Evolutionary conservation across 2,113 vertebrate species (phyloP).

Genomic region (Ovibos moschatus): DNA sequence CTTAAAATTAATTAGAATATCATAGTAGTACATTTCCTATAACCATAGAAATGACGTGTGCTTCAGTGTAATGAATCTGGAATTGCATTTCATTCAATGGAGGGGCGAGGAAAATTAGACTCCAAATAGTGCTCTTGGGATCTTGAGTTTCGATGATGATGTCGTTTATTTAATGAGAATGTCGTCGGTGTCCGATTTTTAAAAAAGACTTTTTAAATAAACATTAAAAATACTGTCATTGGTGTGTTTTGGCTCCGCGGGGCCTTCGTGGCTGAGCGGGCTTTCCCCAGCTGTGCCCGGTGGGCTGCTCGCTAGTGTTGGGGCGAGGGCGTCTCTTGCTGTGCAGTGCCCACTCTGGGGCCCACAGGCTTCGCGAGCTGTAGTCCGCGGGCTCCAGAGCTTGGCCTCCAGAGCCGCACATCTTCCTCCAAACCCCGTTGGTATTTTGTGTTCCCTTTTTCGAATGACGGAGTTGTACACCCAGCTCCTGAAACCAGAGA

Average conservation of each 20-base stretch:
- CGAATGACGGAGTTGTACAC: background rate
- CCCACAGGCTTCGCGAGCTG: background rate
- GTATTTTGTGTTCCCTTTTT: background rate
- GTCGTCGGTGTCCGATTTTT: background rate
- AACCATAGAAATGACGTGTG: background rate
- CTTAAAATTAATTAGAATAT: background rate
- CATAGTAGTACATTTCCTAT: background rate
- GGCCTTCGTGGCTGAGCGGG: background rate
- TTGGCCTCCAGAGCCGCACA: background rate
- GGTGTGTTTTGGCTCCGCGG: background rate
- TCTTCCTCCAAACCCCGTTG: background rate
- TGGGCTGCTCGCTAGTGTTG: background rate
- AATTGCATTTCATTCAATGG: background rate
- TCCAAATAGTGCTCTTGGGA: background rate
- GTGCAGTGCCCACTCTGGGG: fast-evolving
- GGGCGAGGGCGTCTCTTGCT: background rate
- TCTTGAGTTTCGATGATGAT: background rate
- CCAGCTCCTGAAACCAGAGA: background rate
- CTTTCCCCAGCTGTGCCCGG: background rate
- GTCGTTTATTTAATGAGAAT: background rate
- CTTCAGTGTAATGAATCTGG: background rate
- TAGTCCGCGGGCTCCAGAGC: fast-evolving
- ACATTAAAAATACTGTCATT: background rate
- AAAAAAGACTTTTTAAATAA: background rate
- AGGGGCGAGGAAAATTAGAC: background rate